A percentile compares a stretch with the other conserved stretches of the same genome.
These are phyloP conservation scores for Bubo bubo DNA, from an alignment of 2,113 vertebrate species.

Conservation along the genomic window DNA sequence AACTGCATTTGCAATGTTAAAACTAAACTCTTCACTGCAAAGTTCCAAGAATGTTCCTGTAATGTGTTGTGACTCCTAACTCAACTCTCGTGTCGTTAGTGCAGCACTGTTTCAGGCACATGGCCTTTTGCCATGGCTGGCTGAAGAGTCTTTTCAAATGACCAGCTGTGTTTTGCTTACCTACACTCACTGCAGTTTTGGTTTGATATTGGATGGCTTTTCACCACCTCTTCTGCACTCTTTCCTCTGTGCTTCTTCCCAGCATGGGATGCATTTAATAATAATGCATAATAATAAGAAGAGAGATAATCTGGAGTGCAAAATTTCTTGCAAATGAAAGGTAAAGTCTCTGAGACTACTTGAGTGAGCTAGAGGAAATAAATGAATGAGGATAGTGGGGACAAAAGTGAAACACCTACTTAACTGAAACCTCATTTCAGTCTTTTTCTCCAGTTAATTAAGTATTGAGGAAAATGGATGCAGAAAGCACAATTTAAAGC, in stretches of 20 bases:
- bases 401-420: conserved; percentile 55
- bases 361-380: conserved; percentile 25
- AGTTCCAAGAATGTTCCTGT: not conserved
- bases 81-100: fast-evolving
- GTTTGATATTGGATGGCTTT: not conserved
- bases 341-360: not conserved
- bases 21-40: not conserved
- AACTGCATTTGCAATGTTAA: not conserved
- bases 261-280: not conserved
- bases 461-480: conserved; percentile 59
- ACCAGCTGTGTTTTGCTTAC: not conserved
- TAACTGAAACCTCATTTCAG: conserved; percentile 50
- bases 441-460: conserved; percentile 58
- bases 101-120: not conserved
- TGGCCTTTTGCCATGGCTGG: not conserved
- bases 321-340: not conserved
- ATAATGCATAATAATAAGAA: too few species aligned
- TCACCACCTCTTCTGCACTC: not conserved
- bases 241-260: not conserved
- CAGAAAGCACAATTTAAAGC: conserved; percentile 56
- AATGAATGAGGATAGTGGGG: conserved; percentile 31
- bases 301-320: not conserved
- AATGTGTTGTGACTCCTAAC: not conserved
- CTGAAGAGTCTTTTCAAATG: not conserved
- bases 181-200: not conserved